Evolutionary conservation across 2,888 invertebrate genomes (phyloP).

Genomic region (Eucera pruinosa): DNA sequence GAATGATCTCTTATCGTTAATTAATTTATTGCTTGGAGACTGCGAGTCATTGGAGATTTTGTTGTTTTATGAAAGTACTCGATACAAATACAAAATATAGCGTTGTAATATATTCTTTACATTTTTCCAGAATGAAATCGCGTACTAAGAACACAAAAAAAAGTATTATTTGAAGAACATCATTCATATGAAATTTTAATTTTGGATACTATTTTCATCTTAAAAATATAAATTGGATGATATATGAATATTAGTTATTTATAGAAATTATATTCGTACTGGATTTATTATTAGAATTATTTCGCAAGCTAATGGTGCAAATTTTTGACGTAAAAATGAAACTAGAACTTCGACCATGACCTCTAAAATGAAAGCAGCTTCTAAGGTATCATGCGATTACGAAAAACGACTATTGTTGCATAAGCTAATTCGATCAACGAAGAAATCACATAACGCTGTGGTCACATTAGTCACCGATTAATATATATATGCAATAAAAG

Average conservation of each 20-base stretch:
- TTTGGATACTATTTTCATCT: too few species aligned
- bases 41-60: not conserved
- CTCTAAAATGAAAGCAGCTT: constrained; percentile 30
- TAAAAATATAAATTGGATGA: not conserved
- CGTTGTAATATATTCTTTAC: too few species aligned
- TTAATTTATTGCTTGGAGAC: too few species aligned
- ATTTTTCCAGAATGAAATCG: too few species aligned
- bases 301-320: not conserved
- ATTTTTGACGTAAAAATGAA: not conserved
- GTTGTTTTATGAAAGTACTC: too few species aligned
- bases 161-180: too few species aligned
- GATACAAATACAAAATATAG: too few species aligned
- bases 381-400: constrained; percentile 40
- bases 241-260: not conserved
- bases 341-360: constrained; percentile 27
- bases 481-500: not conserved
- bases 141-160: too few species aligned
- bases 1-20: not conserved
- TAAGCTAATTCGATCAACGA: constrained; percentile 33
- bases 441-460: constrained; percentile 23
- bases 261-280: not conserved
- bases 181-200: too few species aligned
- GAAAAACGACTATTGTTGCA: constrained; percentile 40
- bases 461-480: constrained; percentile 28
- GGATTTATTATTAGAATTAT: not conserved